phyloP scores from a whole-genome alignment of 2,888 invertebrate genomes.

The Apodemia duryi region DNA sequence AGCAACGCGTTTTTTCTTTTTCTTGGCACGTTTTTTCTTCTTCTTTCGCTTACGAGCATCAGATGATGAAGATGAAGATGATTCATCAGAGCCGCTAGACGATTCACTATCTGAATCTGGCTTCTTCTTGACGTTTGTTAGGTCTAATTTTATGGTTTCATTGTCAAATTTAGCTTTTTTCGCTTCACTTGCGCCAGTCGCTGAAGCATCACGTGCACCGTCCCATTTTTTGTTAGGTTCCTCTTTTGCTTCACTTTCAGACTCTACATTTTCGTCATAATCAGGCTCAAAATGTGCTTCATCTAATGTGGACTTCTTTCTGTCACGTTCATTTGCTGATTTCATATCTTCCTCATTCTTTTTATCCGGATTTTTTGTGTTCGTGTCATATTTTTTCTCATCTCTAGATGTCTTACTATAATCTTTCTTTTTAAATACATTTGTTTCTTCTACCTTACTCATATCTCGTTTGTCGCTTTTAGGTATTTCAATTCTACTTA shows the following conservation, averaged over 20 bases:
- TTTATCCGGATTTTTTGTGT: slow-evolving; percentile 28
- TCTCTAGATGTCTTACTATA: slow-evolving; percentile 38
- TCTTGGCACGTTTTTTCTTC: slow-evolving; percentile 81
- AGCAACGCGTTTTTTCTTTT: slow-evolving; percentile 80
- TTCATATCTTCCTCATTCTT: slow-evolving; percentile 78
- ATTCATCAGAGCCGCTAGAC: slow-evolving; percentile 68
- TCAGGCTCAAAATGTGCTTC: slow-evolving; percentile 88
- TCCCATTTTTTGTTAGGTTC: slow-evolving; percentile 64
- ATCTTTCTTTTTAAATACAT: slow-evolving; percentile 45
- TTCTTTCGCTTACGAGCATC: slow-evolving; percentile 80
- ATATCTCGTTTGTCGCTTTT: slow-evolving; percentile 50
- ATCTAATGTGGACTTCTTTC: slow-evolving; percentile 83
- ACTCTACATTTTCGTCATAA: slow-evolving; percentile 81
- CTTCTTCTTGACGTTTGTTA: slow-evolving; percentile 70
- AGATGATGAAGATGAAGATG: slow-evolving; percentile 70
- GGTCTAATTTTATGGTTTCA: slow-evolving; percentile 71
- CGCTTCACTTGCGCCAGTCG: slow-evolving; percentile 46
- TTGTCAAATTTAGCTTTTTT: slow-evolving; percentile 59
- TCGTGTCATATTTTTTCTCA: slow-evolving; percentile 34
- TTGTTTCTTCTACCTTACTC: slow-evolving; percentile 44
- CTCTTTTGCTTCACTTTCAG: slow-evolving; percentile 82
- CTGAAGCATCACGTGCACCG: slow-evolving; percentile 42
- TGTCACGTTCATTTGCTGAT: slow-evolving; percentile 55
- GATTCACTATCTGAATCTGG: slow-evolving; percentile 67
- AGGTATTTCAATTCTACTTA: slow-evolving; percentile 41